A percentile compares a stretch with the other conserved stretches of the same genome.
These are phyloP conservation scores for Lepetodrilus schrolli DNA, from an alignment of 2,888 invertebrate genomes.

Conservation along the genomic window DNA sequence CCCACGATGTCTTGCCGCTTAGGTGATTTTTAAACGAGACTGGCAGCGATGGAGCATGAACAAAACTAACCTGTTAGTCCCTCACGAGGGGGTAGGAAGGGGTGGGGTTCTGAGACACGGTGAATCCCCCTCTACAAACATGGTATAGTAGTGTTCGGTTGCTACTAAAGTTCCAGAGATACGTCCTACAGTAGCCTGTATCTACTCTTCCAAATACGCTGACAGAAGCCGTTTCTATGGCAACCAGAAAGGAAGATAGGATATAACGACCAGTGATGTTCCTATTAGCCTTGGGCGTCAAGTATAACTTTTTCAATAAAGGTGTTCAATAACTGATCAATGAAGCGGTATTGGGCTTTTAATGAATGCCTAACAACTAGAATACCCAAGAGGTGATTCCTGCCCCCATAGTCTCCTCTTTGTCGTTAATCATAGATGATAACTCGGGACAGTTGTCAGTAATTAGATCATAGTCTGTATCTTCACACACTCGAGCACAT, in stretches of 20 bases:
- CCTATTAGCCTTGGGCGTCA: constrained; percentile 24
- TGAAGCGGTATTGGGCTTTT: neutral
- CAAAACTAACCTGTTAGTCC: neutral
- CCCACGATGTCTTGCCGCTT: constrained; percentile 24
- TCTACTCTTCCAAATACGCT: constrained; percentile 23
- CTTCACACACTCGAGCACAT: too few species aligned
- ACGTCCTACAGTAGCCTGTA: neutral
- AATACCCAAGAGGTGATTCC: neutral
- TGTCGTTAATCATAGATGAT: neutral
- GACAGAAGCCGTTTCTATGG: constrained; percentile 25
- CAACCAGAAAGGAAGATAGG: constrained; percentile 25
- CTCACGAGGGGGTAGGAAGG: neutral
- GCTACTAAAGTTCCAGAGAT: neutral
- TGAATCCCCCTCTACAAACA: neutral
- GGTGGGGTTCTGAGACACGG: neutral
- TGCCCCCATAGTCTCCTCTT: neutral
- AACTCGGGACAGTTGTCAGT: neutral
- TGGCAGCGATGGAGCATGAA: constrained; percentile 3
- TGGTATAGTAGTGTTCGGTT: neutral
- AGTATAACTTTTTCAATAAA: constrained; percentile 26
- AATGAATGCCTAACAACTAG: constrained; percentile 4
- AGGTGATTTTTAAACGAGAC: neutral
- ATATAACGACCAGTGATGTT: constrained; percentile 25
- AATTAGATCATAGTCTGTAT: constrained; percentile 22
- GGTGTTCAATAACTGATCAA: constrained; percentile 26